These are phyloP conservation scores for Lutjanus argentimaculatus DNA, from an alignment of 2,797 vertebrate genomes.

Conservation along the genomic window DNA sequence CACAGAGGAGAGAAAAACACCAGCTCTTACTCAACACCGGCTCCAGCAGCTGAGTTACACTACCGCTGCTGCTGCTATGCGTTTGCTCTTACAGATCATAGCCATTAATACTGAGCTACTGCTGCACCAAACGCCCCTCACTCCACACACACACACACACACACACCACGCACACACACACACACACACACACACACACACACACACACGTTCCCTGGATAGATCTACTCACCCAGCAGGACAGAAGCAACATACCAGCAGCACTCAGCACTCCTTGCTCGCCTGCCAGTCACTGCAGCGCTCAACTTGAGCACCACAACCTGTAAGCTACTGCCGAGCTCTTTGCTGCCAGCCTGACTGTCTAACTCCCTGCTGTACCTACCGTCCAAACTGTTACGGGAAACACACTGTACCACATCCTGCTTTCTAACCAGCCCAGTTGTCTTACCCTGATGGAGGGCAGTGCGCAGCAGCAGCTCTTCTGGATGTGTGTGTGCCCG, in stretches of 20 bases:
- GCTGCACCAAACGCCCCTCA: constrained; percentile 73
- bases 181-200: constrained; percentile 39
- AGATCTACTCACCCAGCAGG: constrained; percentile 77
- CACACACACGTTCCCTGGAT: constrained; percentile 61
- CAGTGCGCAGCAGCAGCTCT: constrained; percentile 79
- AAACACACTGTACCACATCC: constrained; percentile 65
- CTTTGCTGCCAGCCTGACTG: constrained; percentile 31
- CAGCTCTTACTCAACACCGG: constrained; percentile 50
- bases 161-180: constrained; percentile 23
- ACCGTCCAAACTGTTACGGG: constrained; percentile 47
- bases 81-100: constrained; percentile 75
- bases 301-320: constrained; percentile 77
- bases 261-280: constrained; percentile 63
- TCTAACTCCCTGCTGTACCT: constrained; percentile 45
- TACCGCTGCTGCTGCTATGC: constrained; percentile 65
- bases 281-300: constrained; percentile 74
- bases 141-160: constrained; percentile 51
- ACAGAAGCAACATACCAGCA: constrained; percentile 79
- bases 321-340: constrained; percentile 60
- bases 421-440: constrained; percentile 62
- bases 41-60: constrained; percentile 67
- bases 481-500: constrained; percentile 65
- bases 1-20: constrained; percentile 44
- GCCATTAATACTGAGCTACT: constrained; percentile 77
- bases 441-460: constrained; percentile 81